phyloP scores from a whole-genome alignment of 30 jellyfish, hydroid and myxozoan genomes.

The Cassiopea xamachana region DNA sequence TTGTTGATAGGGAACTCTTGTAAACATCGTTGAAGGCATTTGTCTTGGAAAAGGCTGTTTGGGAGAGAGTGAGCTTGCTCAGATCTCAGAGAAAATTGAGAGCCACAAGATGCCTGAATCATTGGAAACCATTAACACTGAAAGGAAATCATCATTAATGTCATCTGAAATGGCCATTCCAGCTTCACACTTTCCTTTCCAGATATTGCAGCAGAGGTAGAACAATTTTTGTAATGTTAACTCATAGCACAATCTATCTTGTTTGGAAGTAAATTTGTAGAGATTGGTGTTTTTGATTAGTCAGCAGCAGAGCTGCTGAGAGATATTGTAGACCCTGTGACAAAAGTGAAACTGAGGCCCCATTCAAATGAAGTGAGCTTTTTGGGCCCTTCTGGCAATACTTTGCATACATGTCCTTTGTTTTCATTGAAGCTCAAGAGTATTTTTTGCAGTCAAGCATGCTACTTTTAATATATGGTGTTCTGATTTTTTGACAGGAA shows the following conservation, averaged over 20 bases:
- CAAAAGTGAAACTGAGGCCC: no score
- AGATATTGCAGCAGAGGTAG: constrained; percentile 44
- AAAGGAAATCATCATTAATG: not conserved
- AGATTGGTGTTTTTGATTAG: no score
- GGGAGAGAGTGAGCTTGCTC: constrained; percentile 38
- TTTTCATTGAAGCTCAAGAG: no score
- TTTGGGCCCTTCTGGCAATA: no score
- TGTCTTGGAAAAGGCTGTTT: constrained; percentile 63
- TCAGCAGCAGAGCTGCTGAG: no score
- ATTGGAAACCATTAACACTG: not conserved
- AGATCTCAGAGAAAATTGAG: constrained; percentile 39
- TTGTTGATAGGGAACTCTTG: not conserved
- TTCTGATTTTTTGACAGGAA: no score
- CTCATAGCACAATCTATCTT: no score
- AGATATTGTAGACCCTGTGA: no score
- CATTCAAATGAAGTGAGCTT: no score
- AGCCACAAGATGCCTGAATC: constrained; percentile 25
- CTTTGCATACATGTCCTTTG: no score
- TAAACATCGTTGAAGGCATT: constrained; percentile 68
- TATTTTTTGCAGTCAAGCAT: no score
- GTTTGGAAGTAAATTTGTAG: not conserved
- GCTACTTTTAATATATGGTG: no score
- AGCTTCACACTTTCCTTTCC: constrained; percentile 7
- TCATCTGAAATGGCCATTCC: constrained; percentile 7
- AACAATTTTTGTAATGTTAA: not conserved